Evolutionary conservation across 2,113 vertebrate species (phyloP).

Genomic region (Rutilus rutilus): DNA sequence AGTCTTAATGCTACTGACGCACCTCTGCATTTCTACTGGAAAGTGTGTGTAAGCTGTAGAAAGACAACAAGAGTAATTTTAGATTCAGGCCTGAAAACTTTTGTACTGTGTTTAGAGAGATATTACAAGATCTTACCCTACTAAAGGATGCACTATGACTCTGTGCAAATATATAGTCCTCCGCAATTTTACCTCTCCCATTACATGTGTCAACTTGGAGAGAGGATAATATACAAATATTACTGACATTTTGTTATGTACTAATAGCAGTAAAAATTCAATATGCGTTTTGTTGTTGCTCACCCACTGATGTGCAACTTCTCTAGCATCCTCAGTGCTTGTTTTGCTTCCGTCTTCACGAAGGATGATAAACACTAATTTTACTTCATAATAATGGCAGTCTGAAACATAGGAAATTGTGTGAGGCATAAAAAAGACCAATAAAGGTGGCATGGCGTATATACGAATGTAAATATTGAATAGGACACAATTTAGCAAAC

Average conservation of each 20-base stretch:
- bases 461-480: not conserved
- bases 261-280: not conserved
- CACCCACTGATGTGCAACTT: constrained; percentile 70
- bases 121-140: constrained; percentile 61
- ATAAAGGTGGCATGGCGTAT: not conserved
- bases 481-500: not conserved
- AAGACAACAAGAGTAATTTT: not conserved
- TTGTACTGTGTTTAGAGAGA: not conserved
- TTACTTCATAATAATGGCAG: constrained; percentile 70
- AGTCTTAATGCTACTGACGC: not conserved
- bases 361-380: constrained; percentile 57
- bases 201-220: constrained; percentile 59
- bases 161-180: constrained; percentile 50
- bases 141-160: constrained; percentile 60
- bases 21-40: constrained; percentile 14
- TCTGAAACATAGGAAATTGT: constrained; percentile 55
- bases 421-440: not conserved
- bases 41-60: not conserved
- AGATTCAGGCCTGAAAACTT: not conserved
- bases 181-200: constrained; percentile 14
- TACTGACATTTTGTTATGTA: not conserved
- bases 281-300: constrained; percentile 7
- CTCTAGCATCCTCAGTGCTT: constrained; percentile 54
- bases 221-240: constrained; percentile 17
- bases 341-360: constrained; percentile 49